A percentile compares a stretch with the other conserved stretches of the same genome.
Conservation (phyloP, 1,140 invertebrate species). For the Drosophila arawakana region DNA sequence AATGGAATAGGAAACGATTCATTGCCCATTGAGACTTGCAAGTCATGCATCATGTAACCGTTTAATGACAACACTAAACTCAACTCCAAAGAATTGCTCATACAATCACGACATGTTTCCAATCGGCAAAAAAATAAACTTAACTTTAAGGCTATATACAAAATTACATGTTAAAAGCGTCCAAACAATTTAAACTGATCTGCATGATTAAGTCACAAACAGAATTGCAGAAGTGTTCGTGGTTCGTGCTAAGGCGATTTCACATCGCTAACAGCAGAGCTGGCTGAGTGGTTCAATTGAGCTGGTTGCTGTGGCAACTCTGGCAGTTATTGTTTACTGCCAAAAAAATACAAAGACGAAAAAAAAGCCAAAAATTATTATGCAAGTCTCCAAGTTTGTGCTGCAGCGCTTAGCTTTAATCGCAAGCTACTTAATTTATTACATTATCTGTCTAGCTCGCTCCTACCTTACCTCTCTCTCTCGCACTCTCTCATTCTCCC, state of each 20-base stretch:
- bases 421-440: constrained; percentile 62
- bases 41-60: neutral
- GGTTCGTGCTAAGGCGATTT: too few relatives aligned
- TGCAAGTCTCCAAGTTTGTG: constrained; percentile 60
- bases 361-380: constrained; percentile 55
- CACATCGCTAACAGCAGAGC: constrained; percentile 24
- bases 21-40: neutral
- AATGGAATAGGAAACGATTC: neutral
- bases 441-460: constrained; percentile 35
- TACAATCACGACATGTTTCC: constrained; percentile 12
- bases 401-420: constrained; percentile 36
- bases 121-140: constrained; percentile 5
- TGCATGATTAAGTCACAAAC: too few relatives aligned
- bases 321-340: constrained; percentile 50
- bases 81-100: neutral
- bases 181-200: too few relatives aligned
- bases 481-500: constrained; percentile 18
- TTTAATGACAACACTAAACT: neutral
- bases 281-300: constrained; percentile 23
- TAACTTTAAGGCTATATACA: too few relatives aligned
- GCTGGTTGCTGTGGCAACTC: constrained; percentile 33
- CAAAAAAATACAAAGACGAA: neutral
- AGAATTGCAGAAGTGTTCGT: too few relatives aligned
- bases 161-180: too few relatives aligned
- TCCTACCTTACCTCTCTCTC: neutral